These are phyloP conservation scores for Caenorhabditis inopinata DNA, from an alignment of 1,140 invertebrate species.

Conservation along the genomic window DNA sequence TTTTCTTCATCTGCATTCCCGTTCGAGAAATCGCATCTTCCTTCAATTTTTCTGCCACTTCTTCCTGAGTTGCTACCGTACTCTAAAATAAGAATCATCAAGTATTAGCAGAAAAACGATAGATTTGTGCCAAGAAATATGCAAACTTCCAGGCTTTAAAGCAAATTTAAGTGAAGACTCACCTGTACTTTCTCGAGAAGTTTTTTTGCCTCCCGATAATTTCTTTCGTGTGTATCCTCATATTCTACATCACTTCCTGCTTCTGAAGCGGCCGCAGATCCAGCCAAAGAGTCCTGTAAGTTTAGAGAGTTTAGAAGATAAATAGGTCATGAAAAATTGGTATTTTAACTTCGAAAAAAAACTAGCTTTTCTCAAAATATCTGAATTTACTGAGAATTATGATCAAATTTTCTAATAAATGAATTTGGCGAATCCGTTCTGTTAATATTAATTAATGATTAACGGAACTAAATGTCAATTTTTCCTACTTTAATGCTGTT, in stretches of 20 bases:
- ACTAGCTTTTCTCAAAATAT: no score
- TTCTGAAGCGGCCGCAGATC: background rate
- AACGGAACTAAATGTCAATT: no score
- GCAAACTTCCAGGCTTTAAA: background rate
- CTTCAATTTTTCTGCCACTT: background rate
- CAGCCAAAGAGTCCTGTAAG: conserved; percentile 23
- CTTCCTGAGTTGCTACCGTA: background rate
- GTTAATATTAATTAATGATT: no score
- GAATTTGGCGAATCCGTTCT: no score
- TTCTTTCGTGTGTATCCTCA: conserved; percentile 37
- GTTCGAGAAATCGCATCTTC: conserved; percentile 2
- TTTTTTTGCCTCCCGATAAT: conserved; percentile 37
- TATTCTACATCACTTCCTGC: conserved; percentile 39
- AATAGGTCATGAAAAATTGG: background rate
- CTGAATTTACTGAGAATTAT: no score
- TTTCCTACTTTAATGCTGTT: background rate
- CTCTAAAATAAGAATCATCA: no score
- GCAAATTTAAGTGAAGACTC: no score
- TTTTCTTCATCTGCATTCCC: background rate
- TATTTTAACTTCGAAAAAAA: no score
- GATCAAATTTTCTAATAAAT: no score
- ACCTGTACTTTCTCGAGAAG: conserved; percentile 35
- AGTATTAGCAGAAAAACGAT: no score
- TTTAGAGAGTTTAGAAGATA: no score
- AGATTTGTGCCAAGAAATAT: no score